Evolutionary conservation across 2,888 invertebrate species (phyloP), one percentile per base, ranked within the genome.

Genomic region (Agrilus cyanescens): DNA sequence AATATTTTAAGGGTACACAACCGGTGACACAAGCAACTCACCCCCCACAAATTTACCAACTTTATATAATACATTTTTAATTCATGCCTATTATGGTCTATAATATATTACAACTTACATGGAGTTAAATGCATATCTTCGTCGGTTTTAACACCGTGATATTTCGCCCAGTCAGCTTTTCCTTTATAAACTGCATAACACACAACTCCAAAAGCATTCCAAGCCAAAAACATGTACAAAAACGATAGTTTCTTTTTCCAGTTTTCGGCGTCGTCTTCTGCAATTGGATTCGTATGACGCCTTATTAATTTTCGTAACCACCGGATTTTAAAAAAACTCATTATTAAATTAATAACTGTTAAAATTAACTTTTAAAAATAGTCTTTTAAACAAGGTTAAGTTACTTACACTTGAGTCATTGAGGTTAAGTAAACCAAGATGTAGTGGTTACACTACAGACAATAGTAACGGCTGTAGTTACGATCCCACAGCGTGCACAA

Each of bases 181-280:
- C 82, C 82, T 1, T 58, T 63, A 48, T 69, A 77, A 10, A 70
- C 58, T 62, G 69, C 72, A 53, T 78, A 82, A 14, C 70, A 50
- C 4, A 82, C 74, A 13, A 77, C 53, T 8, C 81, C 83, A 57
- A 82, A 78, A 1, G 80, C 79, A 62, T 84, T 78, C 83, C 83
- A 84, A 12, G 80, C 78, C 7, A 78, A n/a, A 34, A 84, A 42
- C 30, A 74, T 75, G 56, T 84, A 85, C 0, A 62, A 67, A 45
- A 81, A 47, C 48, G 82, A 76, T 1, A 84, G 61, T 15, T 78
- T 70, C 5, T 68, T 65, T 59, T 79, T 80, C 80, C 78, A 80
- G 7, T 69, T 34, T 2, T 63, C 55, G 1, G 83, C 83, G 29
- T 59, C 63, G 12, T 73, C 63, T 50, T 65, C 60, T 2, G 66